Evolutionary conservation across 2,888 invertebrate genomes (phyloP).

Genomic region (Melanophora roralis): DNA sequence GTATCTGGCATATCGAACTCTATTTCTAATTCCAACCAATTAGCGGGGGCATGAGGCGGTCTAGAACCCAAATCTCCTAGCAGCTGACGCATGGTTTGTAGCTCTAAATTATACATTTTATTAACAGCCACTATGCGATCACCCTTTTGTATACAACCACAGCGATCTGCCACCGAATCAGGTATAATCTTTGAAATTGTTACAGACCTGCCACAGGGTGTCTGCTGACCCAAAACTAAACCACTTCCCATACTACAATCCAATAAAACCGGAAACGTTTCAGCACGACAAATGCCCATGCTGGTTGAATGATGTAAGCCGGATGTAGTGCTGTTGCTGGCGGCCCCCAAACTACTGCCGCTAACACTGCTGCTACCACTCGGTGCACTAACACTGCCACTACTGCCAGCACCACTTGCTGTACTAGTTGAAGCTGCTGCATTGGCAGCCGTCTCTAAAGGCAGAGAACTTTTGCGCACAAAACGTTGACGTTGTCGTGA

Average conservation of each 20-base stretch:
- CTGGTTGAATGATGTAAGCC: slow-evolving; percentile 69
- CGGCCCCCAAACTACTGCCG: slow-evolving; percentile 72
- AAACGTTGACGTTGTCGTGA: slow-evolving; percentile 77
- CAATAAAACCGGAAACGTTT: slow-evolving; percentile 76
- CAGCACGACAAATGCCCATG: slow-evolving; percentile 75
- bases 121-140: slow-evolving; percentile 92
- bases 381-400: slow-evolving; percentile 55
- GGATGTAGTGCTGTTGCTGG: slow-evolving; percentile 76
- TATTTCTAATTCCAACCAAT: slow-evolving; percentile 86
- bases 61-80: slow-evolving; percentile 71
- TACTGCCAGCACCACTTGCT: slow-evolving; percentile 59
- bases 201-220: slow-evolving; percentile 74
- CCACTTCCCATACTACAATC: slow-evolving; percentile 77
- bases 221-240: slow-evolving; percentile 71
- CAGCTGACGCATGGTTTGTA: slow-evolving; percentile 79
- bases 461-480: slow-evolving; percentile 78
- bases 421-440: slow-evolving; percentile 34
- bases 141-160: slow-evolving; percentile 86
- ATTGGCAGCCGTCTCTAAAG: slow-evolving; percentile 70
- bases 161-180: slow-evolving; percentile 79
- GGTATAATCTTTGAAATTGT: slow-evolving; percentile 73
- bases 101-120: slow-evolving; percentile 84
- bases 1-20: slow-evolving; percentile 95
- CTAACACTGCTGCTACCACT: slow-evolving; percentile 58
- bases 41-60: slow-evolving; percentile 74